A percentile compares a stretch with the other conserved stretches of the same genome.
Conservation (phyloP, 2,888 invertebrate genomes). For the Harpalus rubripes region DNA sequence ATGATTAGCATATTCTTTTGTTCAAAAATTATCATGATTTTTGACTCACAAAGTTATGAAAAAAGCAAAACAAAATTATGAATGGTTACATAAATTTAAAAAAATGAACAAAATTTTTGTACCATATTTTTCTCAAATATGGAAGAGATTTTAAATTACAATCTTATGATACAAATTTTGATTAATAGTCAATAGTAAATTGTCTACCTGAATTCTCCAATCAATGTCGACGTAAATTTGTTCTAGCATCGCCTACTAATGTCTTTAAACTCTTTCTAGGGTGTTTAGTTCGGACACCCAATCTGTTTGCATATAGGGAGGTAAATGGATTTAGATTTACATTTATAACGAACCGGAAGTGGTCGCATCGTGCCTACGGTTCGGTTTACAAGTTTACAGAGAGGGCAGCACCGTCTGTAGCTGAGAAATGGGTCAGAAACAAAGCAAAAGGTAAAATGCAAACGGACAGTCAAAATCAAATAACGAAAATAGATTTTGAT, state of each 20-base stretch:
- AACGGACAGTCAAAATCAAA: too few relatives aligned
- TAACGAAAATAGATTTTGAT: too few relatives aligned
- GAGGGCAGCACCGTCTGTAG: conserved; percentile 12
- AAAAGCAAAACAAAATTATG: too few relatives aligned
- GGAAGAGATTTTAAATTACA: too few relatives aligned
- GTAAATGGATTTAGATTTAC: conserved; percentile 65
- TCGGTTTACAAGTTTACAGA: conserved; percentile 53
- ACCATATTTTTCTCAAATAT: too few relatives aligned
- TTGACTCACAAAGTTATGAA: too few relatives aligned
- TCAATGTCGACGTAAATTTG: background rate
- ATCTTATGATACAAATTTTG: too few relatives aligned
- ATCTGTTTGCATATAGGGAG: conserved; percentile 41
- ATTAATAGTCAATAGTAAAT: too few relatives aligned
- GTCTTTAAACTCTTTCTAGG: conserved; percentile 32
- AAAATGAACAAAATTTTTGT: too few relatives aligned
- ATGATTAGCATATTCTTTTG: background rate
- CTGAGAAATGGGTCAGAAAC: conserved; percentile 11
- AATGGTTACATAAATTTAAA: too few relatives aligned
- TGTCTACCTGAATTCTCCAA: too few relatives aligned
- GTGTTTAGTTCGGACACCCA: conserved; percentile 27
- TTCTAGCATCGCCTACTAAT: background rate
- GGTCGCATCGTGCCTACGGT: conserved; percentile 3
- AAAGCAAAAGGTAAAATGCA: background rate
- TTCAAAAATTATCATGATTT: too few relatives aligned
- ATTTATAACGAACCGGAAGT: conserved; percentile 59